Conservation (phyloP, 2,797 vertebrate species). For the Melanitta fusca region DNA sequence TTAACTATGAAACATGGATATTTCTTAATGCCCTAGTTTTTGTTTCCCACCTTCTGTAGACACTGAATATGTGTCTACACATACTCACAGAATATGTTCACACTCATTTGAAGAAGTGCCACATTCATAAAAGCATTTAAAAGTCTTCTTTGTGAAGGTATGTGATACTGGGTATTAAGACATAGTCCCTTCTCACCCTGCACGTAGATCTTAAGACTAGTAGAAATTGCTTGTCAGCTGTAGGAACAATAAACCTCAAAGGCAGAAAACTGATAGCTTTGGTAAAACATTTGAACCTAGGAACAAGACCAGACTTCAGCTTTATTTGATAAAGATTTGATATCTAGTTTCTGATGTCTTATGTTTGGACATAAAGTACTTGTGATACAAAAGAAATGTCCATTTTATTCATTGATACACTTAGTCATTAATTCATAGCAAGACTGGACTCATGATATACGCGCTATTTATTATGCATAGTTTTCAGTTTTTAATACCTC, state of each 20-base stretch:
- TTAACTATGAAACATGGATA: not conserved
- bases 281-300: not conserved
- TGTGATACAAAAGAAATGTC: not conserved
- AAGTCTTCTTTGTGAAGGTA: not conserved
- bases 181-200: not conserved
- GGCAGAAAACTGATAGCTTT: not conserved
- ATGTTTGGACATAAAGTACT: not conserved
- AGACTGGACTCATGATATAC: slow-evolving; percentile 19
- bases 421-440: not conserved
- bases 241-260: not conserved
- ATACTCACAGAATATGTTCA: not conserved
- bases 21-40: not conserved
- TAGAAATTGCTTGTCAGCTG: not conserved
- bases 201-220: not conserved
- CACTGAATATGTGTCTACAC: not conserved
- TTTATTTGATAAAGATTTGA: not conserved
- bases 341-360: not conserved
- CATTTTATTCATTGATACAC: not conserved
- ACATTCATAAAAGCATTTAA: not conserved
- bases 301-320: not conserved
- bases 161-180: not conserved
- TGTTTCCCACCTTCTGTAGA: not conserved
- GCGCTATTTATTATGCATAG: not conserved
- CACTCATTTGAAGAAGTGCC: not conserved
- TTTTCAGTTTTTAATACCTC: not conserved